Conservation (phyloP, 2,888 invertebrate genomes). For the Protodeltote pygarga region DNA sequence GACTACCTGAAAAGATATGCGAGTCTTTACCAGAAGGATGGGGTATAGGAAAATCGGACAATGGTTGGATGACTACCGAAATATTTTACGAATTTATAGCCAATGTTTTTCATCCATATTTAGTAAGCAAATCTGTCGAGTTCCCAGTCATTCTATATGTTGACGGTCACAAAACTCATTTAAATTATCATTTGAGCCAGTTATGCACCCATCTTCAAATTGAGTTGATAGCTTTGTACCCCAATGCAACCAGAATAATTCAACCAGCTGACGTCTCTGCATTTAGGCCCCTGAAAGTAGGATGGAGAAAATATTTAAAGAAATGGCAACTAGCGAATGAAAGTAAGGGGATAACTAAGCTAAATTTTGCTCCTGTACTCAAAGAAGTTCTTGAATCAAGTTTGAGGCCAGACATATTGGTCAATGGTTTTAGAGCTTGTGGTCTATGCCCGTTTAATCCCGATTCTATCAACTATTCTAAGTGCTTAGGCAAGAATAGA, state of each 20-base stretch:
- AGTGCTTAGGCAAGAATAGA: constrained; percentile 12
- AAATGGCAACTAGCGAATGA: constrained; percentile 14
- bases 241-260: constrained; percentile 11
- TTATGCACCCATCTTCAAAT: constrained; percentile 6
- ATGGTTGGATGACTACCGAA: constrained; percentile 20
- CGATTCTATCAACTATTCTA: constrained; percentile 31
- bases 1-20: constrained; percentile 20
- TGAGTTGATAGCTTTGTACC: constrained; percentile 7
- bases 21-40: constrained; percentile 20
- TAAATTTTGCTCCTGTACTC: constrained; percentile 39
- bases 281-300: constrained; percentile 12
- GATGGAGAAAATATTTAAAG: constrained; percentile 12
- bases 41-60: constrained; percentile 20
- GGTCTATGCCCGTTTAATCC: constrained; percentile 34
- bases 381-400: constrained; percentile 25
- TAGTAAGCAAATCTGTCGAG: constrained; percentile 15
- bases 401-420: constrained; percentile 23
- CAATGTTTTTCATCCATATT: constrained; percentile 5
- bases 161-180: constrained; percentile 8
- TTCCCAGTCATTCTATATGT: constrained; percentile 30
- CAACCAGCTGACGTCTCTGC: constrained; percentile 16
- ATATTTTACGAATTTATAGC: constrained; percentile 12
- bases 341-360: constrained; percentile 29
- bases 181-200: constrained; percentile 18
- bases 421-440: constrained; percentile 41